Evolutionary conservation across 2,113 vertebrate species (phyloP).

Genomic region (Camelus dromedarius): DNA sequence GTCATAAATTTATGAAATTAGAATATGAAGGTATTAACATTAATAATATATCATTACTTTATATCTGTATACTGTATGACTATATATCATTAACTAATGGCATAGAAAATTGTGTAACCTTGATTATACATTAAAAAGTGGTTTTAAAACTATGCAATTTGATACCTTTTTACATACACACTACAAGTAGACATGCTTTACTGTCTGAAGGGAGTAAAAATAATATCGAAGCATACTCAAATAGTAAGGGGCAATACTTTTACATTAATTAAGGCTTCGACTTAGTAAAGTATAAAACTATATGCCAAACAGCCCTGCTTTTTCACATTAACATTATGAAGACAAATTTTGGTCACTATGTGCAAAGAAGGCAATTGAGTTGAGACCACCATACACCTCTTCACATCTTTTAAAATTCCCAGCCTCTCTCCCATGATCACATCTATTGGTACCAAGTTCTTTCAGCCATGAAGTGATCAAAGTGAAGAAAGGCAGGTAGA

Average conservation of each 20-base stretch:
- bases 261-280: background rate
- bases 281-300: background rate
- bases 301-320: background rate
- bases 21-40: background rate
- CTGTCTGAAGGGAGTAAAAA: background rate
- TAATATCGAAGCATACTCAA: background rate
- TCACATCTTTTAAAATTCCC: background rate
- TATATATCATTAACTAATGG: background rate
- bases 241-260: background rate
- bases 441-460: background rate
- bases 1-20: background rate
- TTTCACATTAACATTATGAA: background rate
- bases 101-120: background rate
- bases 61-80: background rate
- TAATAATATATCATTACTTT: background rate
- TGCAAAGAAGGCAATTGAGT: background rate
- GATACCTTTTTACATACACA: background rate
- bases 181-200: background rate
- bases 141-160: background rate
- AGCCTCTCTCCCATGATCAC: background rate
- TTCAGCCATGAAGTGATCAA: background rate
- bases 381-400: fast-evolving
- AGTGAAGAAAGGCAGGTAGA: background rate
- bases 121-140: background rate
- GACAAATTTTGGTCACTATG: background rate